Conservation (phyloP, 2,797 vertebrate species). For the Myripristis jacobus region DNA sequence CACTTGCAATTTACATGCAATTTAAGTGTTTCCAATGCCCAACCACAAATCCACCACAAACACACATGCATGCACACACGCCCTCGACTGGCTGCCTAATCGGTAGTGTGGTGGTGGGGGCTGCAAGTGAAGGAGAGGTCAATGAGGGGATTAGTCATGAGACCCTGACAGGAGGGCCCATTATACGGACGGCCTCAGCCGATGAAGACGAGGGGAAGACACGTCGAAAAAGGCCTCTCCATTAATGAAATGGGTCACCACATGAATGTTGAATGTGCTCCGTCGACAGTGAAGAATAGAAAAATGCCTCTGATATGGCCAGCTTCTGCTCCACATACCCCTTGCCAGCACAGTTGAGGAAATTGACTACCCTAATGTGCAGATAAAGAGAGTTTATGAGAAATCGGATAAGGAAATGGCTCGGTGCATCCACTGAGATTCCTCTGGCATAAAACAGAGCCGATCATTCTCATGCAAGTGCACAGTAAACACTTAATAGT, state of each 20-base stretch:
- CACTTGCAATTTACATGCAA: conserved; percentile 7
- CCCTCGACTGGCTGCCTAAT: conserved; percentile 37
- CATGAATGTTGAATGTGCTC: conserved; percentile 80
- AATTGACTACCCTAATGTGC: conserved; percentile 33
- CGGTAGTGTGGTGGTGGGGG: conserved; percentile 41
- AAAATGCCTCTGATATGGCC: conserved; percentile 42
- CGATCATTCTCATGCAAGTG: conserved; percentile 16
- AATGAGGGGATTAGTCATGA: conserved; percentile 79
- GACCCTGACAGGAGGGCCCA: conserved; percentile 72
- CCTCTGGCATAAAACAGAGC: neutral
- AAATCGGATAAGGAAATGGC: conserved; percentile 43
- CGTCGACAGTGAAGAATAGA: conserved; percentile 48
- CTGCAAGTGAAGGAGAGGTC: conserved; percentile 77
- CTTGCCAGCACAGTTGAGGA: conserved; percentile 36
- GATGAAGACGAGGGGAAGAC: conserved; percentile 51
- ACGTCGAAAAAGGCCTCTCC: conserved; percentile 62
- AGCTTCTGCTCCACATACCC: conserved; percentile 25
- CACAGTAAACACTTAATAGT: conserved; percentile 19
- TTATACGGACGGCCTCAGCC: conserved; percentile 58
- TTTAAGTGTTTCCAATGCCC: conserved; percentile 25
- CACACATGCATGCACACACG: neutral
- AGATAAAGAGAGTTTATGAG: conserved; percentile 41
- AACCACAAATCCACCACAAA: neutral
- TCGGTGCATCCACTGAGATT: conserved; percentile 5
- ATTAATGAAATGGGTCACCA: conserved; percentile 80